phyloP scores from a whole-genome alignment of 2,113 vertebrate species.

The Corythoichthys intestinalis region DNA sequence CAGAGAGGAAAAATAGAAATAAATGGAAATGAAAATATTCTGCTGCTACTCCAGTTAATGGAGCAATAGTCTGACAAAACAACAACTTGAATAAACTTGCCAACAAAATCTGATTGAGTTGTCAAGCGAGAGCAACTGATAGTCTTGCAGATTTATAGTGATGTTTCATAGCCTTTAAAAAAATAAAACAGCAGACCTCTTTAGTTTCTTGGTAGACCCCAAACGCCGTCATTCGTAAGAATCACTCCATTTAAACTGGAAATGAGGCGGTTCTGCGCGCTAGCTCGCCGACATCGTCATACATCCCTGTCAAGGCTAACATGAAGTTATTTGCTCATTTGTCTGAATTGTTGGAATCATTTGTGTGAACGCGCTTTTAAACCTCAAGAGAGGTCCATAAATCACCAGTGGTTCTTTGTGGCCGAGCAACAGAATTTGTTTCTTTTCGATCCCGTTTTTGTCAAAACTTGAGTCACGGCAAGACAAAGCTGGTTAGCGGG shows the following conservation, averaged over 20 bases:
- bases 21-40: constrained; percentile 25
- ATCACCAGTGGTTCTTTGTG: constrained; percentile 58
- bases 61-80: constrained; percentile 1
- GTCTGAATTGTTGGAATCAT: constrained; percentile 63
- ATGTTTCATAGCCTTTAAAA: constrained; percentile 57
- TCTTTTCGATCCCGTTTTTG: constrained; percentile 47
- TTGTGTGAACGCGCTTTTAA: constrained; percentile 67
- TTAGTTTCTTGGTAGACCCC: constrained; percentile 46
- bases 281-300: constrained; percentile 41
- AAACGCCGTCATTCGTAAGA: constrained; percentile 56
- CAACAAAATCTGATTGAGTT: constrained; percentile 42
- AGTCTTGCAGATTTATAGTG: constrained; percentile 34
- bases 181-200: constrained; percentile 29
- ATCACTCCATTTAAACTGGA: constrained; percentile 53
- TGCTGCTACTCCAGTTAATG: constrained; percentile 11
- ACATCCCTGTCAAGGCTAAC: constrained; percentile 60
- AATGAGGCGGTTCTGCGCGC: constrained; percentile 40
- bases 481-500: constrained; percentile 41
- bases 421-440: constrained; percentile 45
- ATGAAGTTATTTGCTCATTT: constrained; percentile 63
- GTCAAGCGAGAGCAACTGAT: constrained; percentile 45
- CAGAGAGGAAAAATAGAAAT: constrained; percentile 16
- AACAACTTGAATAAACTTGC: not conserved
- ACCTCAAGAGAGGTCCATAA: constrained; percentile 58
- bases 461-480: constrained; percentile 54